Base-by-base conservation (phyloP, 2,888 invertebrate genomes). In the Trissonchulus latispiculum region DNA sequence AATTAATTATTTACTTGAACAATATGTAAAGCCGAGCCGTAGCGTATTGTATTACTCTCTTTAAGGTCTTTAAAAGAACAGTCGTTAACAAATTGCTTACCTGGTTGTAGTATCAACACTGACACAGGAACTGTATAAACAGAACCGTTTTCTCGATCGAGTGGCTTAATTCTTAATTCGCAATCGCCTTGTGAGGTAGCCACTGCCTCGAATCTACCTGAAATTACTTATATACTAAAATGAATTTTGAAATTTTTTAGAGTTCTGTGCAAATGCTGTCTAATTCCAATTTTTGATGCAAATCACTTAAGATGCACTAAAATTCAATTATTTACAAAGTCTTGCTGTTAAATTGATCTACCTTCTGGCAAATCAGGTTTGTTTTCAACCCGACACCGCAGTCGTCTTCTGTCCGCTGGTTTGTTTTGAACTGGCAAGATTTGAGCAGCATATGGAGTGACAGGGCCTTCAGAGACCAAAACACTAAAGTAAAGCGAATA, bases 341-440 rank as follows among this genome's bases (percentile, higher is more conserved):
- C n/a, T n/a, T n/a, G n/a, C n/a, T n/a, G n/a, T n/a, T n/a, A n/a
- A n/a, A n/a, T n/a, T n/a, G n/a, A n/a, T 48, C 8, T 64, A 64
- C 66, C 35, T 64, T 64, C 15, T 32, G 66, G 66, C 35, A 64
- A 18, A n/a, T 28, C 66, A 8, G 32, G 66, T 29, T 33, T 29
- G 31, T 64, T 29, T 32, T 33, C 66, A 8, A 64, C 66, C 35
- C 32, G 35, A 33, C 82, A 82, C 70, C 78, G 77, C 48, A 82
- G 77, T 73, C 80, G 79, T 18, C 80, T 72, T 0, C 77, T 77
- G 73, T 81, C 80, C 15, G 72, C 62, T 3, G 80, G 80, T 71
- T 82, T 82, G 68, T 81, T 81, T 75, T 77, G 76, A 18, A 82
- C 77, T 2, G 78, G 77, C 23, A 82, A 72, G 0, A 79, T 77